These are phyloP conservation scores for Sprattus sprattus DNA, from an alignment of 2,113 vertebrate species.

Conservation along the genomic window DNA sequence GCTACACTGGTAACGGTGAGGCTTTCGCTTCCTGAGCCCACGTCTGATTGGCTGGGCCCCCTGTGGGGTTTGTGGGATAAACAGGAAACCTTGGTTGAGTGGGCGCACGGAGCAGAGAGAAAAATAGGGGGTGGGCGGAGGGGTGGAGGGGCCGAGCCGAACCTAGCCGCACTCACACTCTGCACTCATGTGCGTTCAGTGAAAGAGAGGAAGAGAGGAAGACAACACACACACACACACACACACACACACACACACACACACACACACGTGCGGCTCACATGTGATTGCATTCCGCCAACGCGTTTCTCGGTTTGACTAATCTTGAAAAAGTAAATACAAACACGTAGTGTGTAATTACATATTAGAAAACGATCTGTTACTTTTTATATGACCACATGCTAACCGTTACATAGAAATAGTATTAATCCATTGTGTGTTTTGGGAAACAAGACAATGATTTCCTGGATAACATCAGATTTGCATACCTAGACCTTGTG, in stretches of 20 bases:
- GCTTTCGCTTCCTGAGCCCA: slow-evolving; percentile 55
- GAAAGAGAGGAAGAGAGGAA: slow-evolving; percentile 24
- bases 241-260: slow-evolving; percentile 38
- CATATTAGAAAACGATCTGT: not conserved
- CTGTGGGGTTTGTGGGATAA: slow-evolving; percentile 67
- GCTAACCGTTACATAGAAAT: not conserved
- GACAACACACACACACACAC: slow-evolving; percentile 13
- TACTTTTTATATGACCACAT: not conserved
- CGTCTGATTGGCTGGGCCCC: slow-evolving; percentile 65
- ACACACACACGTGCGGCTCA: slow-evolving; percentile 51
- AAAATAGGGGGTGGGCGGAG: slow-evolving; percentile 50
- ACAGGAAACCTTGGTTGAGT: slow-evolving; percentile 76
- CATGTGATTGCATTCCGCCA: slow-evolving; percentile 67
- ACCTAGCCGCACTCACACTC: slow-evolving; percentile 26
- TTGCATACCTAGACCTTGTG: slow-evolving; percentile 41
- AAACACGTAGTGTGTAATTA: slow-evolving; percentile 23
- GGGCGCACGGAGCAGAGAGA: slow-evolving; percentile 59
- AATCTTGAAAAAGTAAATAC: slow-evolving; percentile 52
- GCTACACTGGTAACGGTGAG: slow-evolving; percentile 57
- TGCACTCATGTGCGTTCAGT: slow-evolving; percentile 29
- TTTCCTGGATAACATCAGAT: slow-evolving; percentile 52
- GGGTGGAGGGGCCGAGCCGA: slow-evolving; percentile 57
- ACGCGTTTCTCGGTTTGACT: slow-evolving; percentile 69
- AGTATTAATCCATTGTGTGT: not conserved
- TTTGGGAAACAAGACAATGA: not conserved